Evolutionary conservation across 1,140 invertebrate species (phyloP), one percentile per base, ranked within the genome.

Genomic region (Aphelinus certus): DNA sequence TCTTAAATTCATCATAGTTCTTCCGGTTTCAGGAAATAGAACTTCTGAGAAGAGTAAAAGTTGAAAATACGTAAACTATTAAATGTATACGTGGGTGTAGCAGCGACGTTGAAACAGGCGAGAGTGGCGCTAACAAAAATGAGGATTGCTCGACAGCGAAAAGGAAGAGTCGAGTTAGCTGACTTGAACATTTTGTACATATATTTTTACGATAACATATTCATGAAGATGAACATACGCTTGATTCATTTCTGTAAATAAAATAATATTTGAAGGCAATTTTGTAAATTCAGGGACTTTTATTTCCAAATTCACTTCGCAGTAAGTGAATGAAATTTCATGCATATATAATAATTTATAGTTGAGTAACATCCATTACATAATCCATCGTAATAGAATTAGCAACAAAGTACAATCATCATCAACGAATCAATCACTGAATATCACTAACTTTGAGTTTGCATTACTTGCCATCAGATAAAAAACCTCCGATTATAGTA

Each of bases 181-280:
- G 61, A 73, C 9, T 26, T 63, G 49, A 73, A 70, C 62, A 73
- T 77, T 69, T 77, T 73, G 68, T 77, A 74, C 61, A 77, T 73
- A 26, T 26, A 68, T 65, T 62, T 73, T 61, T 66, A 62, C 49
- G 3, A 72, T 64, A 47, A 69, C 43, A 57, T 47, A 55, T 66
- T 60, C 67, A 48, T 48, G 46, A 74, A 61, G 64, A 46, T 70
- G 56, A 60, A 56, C 60, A 76, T 49, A 57, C 55, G 49, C 49
- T 26, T 49, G 57, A 70, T 53, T 62, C 49, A 46, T 2, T 51
- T 45, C 46, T 67, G 58, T 2, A 58, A 69, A 5, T 69, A 69
- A 51, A 46, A 55, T 7, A 69, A 61, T 26, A n/a, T 4, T 53
- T 57, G 53, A 42, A 9, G 45, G 56, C 46, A 42, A 48, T 60